Base-by-base conservation (phyloP, 2,797 vertebrate genomes). In the Tenualosa thibaudeaui region DNA sequence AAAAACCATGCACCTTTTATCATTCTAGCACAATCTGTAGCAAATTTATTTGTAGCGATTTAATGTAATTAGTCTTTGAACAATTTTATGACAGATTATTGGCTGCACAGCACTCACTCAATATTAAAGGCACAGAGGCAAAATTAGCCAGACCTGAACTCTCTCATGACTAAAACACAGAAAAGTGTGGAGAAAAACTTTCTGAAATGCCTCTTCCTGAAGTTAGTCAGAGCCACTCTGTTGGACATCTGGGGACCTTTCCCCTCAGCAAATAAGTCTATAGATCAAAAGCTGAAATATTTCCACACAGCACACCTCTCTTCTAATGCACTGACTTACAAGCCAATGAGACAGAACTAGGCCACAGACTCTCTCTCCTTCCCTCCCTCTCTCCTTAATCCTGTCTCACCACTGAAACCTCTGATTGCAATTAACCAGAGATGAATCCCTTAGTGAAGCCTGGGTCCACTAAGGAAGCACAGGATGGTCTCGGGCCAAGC, bases 291-390 rank as follows among this genome's bases (percentile, higher is more conserved):
- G 54, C 51, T 75, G 71, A 83, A 60, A 3, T 26, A 58, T 31
- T 81, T 86, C 86, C 82, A 54, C 68, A 31, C 62, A 49, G 22
- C 43, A 84, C 85, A 71, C 24, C 19, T 84, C 83, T 71, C 51
- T 88, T 85, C 75, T 40, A 78, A 87, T 75, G 75, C 81, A 83
- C 75, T 87, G 60, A 85, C 81, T 88, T 83, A 83, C 81, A 26
- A 81, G 49, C 56, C 24, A 62, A 10, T 7, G 37, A 81, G 87
- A 89, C 86, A 87, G 87, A 88, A 87, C 50, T 60, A 81, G 85
- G 71, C 56, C 81, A 50, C 81, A n/a, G 0, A 78, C 17, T 51
- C 46, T 71, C 60, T 9, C 58, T 19, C 19, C 3, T 17, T 56
- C 50, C 7, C 46, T 46, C 46, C 81, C 53, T 84, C 46, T 31